These are phyloP conservation scores for Hyaena hyaena DNA, from an alignment of 2,113 vertebrate genomes.

Conservation along the genomic window DNA sequence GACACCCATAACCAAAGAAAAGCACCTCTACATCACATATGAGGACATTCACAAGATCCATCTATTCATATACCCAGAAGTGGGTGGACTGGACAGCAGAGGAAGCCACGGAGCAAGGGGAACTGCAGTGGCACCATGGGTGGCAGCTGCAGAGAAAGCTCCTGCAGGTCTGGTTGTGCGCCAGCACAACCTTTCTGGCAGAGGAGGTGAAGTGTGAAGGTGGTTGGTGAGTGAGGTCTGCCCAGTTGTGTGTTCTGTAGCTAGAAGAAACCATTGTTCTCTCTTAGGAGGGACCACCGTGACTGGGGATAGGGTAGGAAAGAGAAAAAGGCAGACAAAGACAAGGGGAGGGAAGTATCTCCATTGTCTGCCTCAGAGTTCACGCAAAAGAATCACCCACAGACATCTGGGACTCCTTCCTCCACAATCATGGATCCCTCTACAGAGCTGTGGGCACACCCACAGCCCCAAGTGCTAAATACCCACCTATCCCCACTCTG, in stretches of 20 bases:
- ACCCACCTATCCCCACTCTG: not conserved
- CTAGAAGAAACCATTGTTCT: not conserved
- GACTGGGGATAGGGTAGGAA: too few relatives aligned
- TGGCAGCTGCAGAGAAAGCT: not conserved
- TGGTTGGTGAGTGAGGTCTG: not conserved
- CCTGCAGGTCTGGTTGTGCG: not conserved
- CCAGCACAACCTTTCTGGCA: not conserved
- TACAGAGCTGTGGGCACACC: not conserved
- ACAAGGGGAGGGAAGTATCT: not conserved
- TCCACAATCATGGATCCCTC: not conserved
- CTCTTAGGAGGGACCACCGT: not conserved
- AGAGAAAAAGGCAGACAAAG: not conserved
- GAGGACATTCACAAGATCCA: not conserved
- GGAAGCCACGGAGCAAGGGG: not conserved
- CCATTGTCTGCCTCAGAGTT: not conserved
- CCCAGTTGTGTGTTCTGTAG: not conserved
- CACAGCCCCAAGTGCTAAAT: not conserved
- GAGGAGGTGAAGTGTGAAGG: not conserved
- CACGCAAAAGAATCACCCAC: not conserved
- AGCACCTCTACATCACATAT: not conserved
- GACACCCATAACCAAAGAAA: not conserved
- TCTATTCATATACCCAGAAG: not conserved
- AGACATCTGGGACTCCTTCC: not conserved
- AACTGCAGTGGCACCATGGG: not conserved
- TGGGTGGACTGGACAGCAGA: not conserved